Conservation (phyloP, 1,140 invertebrate genomes). For the Penaeus indicus region DNA sequence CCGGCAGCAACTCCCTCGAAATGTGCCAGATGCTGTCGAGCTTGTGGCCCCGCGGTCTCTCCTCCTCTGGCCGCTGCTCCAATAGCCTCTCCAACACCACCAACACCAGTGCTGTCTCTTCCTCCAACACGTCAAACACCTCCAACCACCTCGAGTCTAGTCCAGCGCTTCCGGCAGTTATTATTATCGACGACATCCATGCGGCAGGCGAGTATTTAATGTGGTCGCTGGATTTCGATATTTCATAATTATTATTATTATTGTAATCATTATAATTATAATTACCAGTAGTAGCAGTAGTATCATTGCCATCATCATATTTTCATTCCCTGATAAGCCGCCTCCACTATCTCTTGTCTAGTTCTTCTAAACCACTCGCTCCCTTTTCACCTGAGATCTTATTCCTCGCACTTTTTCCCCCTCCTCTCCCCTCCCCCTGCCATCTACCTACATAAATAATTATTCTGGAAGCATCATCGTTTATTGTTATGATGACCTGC, state of each 20-base stretch:
- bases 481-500: no score
- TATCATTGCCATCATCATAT: neutral
- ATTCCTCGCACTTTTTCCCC: neutral
- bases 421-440: neutral
- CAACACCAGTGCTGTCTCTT: constrained; percentile 1
- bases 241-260: neutral
- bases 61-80: constrained; percentile 1
- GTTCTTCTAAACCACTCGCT: neutral
- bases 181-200: constrained; percentile 52
- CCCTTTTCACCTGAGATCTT: neutral
- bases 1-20: constrained; percentile 44
- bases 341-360: neutral
- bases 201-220: constrained; percentile 36
- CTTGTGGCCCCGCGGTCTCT: constrained; percentile 34
- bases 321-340: neutral
- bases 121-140: constrained; percentile 1
- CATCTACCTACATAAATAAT: neutral
- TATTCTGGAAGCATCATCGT: no score
- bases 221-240: neutral
- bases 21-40: constrained; percentile 47
- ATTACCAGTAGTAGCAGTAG: no score
- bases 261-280: no score
- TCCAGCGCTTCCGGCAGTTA: constrained; percentile 17
- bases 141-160: constrained; percentile 8
- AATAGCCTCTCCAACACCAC: constrained; percentile 6